phyloP scores from a whole-genome alignment of 1,140 invertebrate genomes.

The Cotesia glomerata region DNA sequence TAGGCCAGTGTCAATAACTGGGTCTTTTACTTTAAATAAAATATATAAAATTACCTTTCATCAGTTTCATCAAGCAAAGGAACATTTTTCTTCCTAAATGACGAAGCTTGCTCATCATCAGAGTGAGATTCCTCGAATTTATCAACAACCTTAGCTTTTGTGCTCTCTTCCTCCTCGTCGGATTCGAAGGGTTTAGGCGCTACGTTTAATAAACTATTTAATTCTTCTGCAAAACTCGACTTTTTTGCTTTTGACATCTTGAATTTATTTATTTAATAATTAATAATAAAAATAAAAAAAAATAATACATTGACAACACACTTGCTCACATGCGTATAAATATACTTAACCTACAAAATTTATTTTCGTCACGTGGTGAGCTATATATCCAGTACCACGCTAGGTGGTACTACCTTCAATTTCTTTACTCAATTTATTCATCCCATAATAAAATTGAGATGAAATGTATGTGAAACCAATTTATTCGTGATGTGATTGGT shows the following conservation, averaged over 20 bases:
- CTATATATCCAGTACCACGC: background rate
- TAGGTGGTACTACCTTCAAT: too few species aligned
- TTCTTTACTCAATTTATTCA: too few species aligned
- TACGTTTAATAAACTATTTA: constrained; percentile 65
- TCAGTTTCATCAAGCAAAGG: constrained; percentile 72
- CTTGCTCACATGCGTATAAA: background rate
- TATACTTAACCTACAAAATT: background rate
- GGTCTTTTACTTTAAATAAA: background rate
- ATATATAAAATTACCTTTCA: constrained; percentile 52
- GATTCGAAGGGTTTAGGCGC: constrained; percentile 62
- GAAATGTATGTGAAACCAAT: too few species aligned
- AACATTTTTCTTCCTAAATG: constrained; percentile 70
- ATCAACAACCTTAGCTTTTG: constrained; percentile 54
- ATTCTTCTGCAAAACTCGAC: constrained; percentile 66
- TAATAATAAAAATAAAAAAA: background rate
- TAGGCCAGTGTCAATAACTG: too few species aligned
- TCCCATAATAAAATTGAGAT: too few species aligned
- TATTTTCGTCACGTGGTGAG: background rate
- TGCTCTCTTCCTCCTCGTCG: constrained; percentile 65
- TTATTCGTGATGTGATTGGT: too few species aligned
- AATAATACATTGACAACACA: too few species aligned
- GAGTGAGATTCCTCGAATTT: constrained; percentile 41
- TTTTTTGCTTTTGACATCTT: constrained; percentile 45
- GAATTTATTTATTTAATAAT: constrained; percentile 27
- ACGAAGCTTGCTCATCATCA: constrained; percentile 58